Base-by-base conservation (phyloP, 2,113 vertebrate genomes). In the Delphinus delphis region DNA sequence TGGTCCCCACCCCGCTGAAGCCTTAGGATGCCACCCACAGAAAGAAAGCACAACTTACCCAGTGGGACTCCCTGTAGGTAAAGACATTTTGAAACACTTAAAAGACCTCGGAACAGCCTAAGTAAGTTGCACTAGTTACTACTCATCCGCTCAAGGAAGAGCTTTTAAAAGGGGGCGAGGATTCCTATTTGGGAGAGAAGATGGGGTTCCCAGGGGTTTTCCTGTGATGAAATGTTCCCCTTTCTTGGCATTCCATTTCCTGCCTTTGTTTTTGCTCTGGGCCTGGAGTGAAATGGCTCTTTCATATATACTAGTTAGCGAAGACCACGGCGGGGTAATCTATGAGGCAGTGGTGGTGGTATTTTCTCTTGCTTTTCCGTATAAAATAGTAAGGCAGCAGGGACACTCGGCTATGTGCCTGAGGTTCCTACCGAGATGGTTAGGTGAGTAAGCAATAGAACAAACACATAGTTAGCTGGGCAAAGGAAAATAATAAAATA, bases 181-280 rank as follows among this genome's bases (percentile, higher is more conserved):
- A 70, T 82, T 65, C 88, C n/a, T 74, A 12, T 83, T 96, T 88
- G 94, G 73, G 96, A 90, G 36, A 85, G 92, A 77, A 95, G 67
- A 82, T 85, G 50, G 80, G 38, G 41, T 41, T 38, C 36, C 82
- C 21, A 9, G 62, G 65, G 77, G 67, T 70, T 80, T 68, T 44
- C 53, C 77, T 21, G 1, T 15, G 55, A 87, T 41, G 83, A 94
- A 96, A 97, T 93, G 31, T 81, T 71, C 96, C 77, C 95, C 96
- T 96, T 92, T 96, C 76, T 62, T 44, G 38, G 50, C 88, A n/a
- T 96, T 95, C 90, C 50, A 58, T 91, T 89, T 97, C 93, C 97
- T 97, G 97, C 97, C 95, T 98, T 97, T 98, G 97, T 97, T 98
- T 98, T 97, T 94, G 97, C 97, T 90, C 93, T 89, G 94, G 98